Evolutionary conservation across 1,140 invertebrate species (phyloP).

Genomic region (Scaptomyza hsui): DNA sequence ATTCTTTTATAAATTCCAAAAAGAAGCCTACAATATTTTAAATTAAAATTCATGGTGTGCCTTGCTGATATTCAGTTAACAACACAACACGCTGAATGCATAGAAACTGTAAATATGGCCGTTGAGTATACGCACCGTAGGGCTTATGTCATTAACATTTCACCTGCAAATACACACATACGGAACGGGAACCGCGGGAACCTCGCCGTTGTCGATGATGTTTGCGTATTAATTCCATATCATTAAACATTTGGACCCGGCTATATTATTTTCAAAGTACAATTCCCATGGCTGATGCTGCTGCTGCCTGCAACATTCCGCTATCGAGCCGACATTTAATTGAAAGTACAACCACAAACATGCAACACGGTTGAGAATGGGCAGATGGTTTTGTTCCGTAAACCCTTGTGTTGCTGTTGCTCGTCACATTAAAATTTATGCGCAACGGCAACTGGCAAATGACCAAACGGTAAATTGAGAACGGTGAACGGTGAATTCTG

Average conservation of each 20-base stretch:
- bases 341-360: slow-evolving; percentile 43
- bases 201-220: slow-evolving; percentile 49
- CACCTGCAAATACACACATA: slow-evolving; percentile 5
- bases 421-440: slow-evolving; percentile 70
- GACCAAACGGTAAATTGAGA: slow-evolving; percentile 44
- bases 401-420: slow-evolving; percentile 5
- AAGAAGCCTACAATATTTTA: not conserved
- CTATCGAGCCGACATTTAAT: slow-evolving; percentile 46
- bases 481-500: slow-evolving; percentile 47
- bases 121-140: slow-evolving; percentile 30
- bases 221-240: slow-evolving; percentile 76
- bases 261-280: slow-evolving; percentile 64
- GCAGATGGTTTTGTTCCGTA: slow-evolving; percentile 7
- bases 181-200: slow-evolving; percentile 13
- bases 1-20: not conserved
- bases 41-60: not conserved
- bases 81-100: not conserved
- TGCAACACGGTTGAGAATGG: not conserved
- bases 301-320: slow-evolving; percentile 2
- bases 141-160: slow-evolving; percentile 43
- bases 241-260: slow-evolving; percentile 65
- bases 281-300: slow-evolving; percentile 20
- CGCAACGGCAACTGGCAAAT: slow-evolving; percentile 41
- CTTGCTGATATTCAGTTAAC: not conserved
- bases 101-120: slow-evolving; percentile 7